These are phyloP conservation scores for Gallirallus australis DNA, from an alignment of 2,797 vertebrate genomes.

Conservation along the genomic window DNA sequence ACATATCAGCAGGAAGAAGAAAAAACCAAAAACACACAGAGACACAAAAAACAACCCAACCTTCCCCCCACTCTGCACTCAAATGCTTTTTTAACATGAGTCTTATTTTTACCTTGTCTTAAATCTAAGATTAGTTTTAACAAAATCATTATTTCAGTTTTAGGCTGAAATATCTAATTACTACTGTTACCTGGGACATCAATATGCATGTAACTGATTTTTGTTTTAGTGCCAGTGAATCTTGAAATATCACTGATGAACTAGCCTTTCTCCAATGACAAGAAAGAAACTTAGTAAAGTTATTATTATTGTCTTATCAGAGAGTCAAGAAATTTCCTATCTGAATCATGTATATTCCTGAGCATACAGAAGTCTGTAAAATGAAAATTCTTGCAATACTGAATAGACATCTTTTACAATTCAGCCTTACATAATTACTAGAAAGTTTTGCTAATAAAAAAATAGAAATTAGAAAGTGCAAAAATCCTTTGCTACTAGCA, in stretches of 20 bases:
- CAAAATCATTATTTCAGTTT: not conserved
- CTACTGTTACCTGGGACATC: not conserved
- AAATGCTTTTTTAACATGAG: not conserved
- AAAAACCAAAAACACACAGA: not conserved
- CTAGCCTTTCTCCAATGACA: not conserved
- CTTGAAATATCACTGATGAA: not conserved
- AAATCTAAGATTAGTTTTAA: not conserved
- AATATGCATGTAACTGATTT: not conserved
- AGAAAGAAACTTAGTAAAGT: not conserved
- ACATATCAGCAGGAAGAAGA: fast-evolving
- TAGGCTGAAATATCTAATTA: not conserved
- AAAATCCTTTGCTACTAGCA: not conserved
- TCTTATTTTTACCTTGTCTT: not conserved
- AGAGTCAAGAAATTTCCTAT: not conserved
- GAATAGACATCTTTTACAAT: not conserved
- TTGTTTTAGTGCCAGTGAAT: not conserved
- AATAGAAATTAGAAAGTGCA: not conserved
- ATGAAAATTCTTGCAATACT: not conserved
- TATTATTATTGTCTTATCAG: not conserved
- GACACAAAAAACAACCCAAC: too few species aligned
- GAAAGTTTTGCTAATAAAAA: not conserved
- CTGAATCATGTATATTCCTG: not conserved
- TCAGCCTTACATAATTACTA: not conserved
- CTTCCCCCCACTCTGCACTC: not conserved
- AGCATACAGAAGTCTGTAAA: not conserved